Base-by-base conservation (phyloP, 1,140 invertebrate species). In the Megalonaias nervosa region DNA sequence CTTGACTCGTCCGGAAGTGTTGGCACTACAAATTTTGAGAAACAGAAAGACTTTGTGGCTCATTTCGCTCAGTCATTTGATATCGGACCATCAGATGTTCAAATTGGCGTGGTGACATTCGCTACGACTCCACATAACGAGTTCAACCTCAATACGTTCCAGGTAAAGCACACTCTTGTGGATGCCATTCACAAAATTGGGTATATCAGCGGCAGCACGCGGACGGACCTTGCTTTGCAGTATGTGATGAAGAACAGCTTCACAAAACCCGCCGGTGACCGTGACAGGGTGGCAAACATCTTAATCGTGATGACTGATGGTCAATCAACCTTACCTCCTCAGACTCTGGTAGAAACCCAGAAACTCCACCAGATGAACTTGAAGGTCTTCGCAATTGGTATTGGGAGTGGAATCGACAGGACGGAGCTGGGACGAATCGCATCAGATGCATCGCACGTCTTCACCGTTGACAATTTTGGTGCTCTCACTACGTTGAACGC, bases 1-100 rank as follows among this genome's bases (percentile, higher is more conserved):
- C 71, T 88, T 66, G 87, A 88, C 61, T 76, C 81, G 1, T 86
- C 84, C 12, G 81, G 82, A 13, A 85, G 83, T 57, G 82, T 88
- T 6, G 74, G 81, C 31, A 12, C 23, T 1, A 15, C 67, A n/a
- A 84, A 87, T 73, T 88, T 86, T 71, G 66, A 81, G 58, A 82
- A 80, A 59, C 82, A 83, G 65, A 74, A 83, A 65, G 73, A 76
- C 16, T 88, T 88, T 62, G 82, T 88, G 4, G 75, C 69, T 21
- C 75, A 79, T 68, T 84, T 86, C 68, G 80, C 76, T 16, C 69
- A 81, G 57, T 68, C 75, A 38, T 86, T 84, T 60, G 71, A 77
- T 55, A 77, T 79, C 21, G 74, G 84, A 76, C 73, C 77, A n/a
- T 14, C 71, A 55, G 72, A 82, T 78, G 77, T 80, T 0, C 67